phyloP scores from a whole-genome alignment of 2,797 vertebrate species.

The Diglossa cyanea region DNA sequence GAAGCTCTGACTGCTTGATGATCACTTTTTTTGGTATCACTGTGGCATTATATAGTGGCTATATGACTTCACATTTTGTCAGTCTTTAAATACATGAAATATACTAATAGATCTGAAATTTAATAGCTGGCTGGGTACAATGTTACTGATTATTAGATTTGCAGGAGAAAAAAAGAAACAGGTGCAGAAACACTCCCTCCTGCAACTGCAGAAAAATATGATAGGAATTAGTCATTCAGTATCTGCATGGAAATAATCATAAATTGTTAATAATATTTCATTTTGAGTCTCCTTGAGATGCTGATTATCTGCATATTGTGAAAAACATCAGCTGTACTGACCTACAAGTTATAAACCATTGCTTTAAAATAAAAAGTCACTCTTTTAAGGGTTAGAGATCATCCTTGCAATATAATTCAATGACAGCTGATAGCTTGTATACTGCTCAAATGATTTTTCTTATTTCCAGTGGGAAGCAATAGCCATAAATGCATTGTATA shows the following conservation, averaged over 20 bases:
- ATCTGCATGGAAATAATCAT: constrained; percentile 21
- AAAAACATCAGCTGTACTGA: neutral
- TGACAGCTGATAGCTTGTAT: neutral
- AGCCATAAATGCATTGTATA: neutral
- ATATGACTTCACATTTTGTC: neutral
- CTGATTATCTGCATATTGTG: neutral
- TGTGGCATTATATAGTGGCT: neutral
- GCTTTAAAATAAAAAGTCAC: neutral
- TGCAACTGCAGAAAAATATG: constrained; percentile 28
- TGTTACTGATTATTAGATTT: constrained; percentile 36
- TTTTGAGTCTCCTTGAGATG: neutral
- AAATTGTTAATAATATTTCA: constrained; percentile 32
- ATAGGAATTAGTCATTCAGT: constrained; percentile 24
- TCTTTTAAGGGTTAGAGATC: neutral
- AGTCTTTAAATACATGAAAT: neutral
- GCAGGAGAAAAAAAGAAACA: neutral
- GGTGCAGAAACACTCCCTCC: constrained; percentile 21
- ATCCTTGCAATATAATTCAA: neutral
- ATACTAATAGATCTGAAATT: constrained; percentile 1
- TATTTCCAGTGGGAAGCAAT: neutral
- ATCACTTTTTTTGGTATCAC: neutral
- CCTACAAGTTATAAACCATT: neutral
- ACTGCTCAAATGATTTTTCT: neutral
- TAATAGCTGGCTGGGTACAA: neutral
- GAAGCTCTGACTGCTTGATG: neutral